A percentile compares a stretch with the other conserved stretches of the same genome.
Evolutionary conservation across 2,888 invertebrate genomes (phyloP).

Genomic region (Pilophorus perplexus): DNA sequence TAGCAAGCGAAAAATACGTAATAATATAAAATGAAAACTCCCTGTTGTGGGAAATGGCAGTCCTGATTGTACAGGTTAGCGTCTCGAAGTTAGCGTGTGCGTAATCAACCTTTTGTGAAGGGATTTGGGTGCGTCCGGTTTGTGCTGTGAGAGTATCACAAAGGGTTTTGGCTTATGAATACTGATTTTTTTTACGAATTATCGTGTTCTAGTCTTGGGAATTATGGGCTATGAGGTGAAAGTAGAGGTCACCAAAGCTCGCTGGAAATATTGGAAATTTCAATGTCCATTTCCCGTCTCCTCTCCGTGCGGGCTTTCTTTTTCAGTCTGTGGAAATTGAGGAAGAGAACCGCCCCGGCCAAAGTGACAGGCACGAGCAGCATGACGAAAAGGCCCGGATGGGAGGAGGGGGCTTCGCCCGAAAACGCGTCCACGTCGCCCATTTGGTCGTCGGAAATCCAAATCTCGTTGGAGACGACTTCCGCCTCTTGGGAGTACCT

Average conservation of each 20-base stretch:
- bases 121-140: too few species aligned
- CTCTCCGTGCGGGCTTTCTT: slow-evolving; percentile 27
- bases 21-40: too few species aligned
- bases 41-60: too few species aligned
- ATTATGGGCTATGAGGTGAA: slow-evolving; percentile 32
- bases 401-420: slow-evolving; percentile 44
- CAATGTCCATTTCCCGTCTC: slow-evolving; percentile 44
- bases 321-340: slow-evolving; percentile 42
- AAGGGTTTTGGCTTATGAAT: slow-evolving; percentile 11
- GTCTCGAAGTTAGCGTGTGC: too few species aligned
- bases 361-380: slow-evolving; percentile 44
- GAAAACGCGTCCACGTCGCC: slow-evolving; percentile 45
- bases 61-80: too few species aligned
- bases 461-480: slow-evolving; percentile 42
- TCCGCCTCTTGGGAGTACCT: slow-evolving; percentile 28
- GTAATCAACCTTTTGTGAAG: too few species aligned
- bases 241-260: slow-evolving; percentile 47
- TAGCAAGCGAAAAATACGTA: too few species aligned
- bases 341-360: slow-evolving; percentile 36
- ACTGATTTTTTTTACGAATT: too few species aligned
- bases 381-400: slow-evolving; percentile 45
- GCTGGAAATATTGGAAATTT: slow-evolving; percentile 46
- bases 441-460: slow-evolving; percentile 38
- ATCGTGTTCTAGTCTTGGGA: not conserved
- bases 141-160: too few species aligned